Conservation (phyloP, 2,888 invertebrate species). For the Papilio elwesi region DNA sequence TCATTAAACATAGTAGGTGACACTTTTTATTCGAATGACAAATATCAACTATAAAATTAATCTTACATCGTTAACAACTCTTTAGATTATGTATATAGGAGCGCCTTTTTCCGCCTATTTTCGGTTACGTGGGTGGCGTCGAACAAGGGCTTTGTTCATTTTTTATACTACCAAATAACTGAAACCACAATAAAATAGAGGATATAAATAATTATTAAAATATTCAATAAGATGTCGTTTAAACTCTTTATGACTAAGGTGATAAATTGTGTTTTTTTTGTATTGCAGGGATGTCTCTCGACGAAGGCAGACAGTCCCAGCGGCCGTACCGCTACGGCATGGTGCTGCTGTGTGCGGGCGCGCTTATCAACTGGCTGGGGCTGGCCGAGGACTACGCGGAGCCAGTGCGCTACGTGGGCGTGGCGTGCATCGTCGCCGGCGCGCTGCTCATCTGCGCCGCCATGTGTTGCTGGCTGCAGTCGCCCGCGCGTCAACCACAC, state of each 20-base stretch:
- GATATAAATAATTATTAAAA: background rate
- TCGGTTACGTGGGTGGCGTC: background rate
- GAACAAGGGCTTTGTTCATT: background rate
- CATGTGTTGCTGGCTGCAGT: slow-evolving; percentile 89
- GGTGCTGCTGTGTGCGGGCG: slow-evolving; percentile 88
- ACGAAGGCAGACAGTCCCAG: slow-evolving; percentile 87
- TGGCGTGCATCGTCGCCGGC: slow-evolving; percentile 89
- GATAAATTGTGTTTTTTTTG: slow-evolving; percentile 24
- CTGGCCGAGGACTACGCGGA: slow-evolving; percentile 89
- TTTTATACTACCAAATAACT: background rate
- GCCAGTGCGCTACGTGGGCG: slow-evolving; percentile 89
- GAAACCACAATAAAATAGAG: background rate
- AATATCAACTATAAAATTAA: slow-evolving; percentile 8
- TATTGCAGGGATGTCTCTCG: slow-evolving; percentile 85
- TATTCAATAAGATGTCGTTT: too few relatives aligned
- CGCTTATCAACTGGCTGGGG: slow-evolving; percentile 89
- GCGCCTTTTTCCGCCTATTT: background rate
- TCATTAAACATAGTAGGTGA: background rate
- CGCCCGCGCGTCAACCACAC: slow-evolving; percentile 77
- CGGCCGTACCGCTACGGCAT: slow-evolving; percentile 89
- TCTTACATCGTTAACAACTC: background rate
- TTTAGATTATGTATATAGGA: background rate
- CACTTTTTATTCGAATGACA: slow-evolving; percentile 5
- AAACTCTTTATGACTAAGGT: background rate
- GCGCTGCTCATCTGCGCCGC: slow-evolving; percentile 89